These are phyloP conservation scores for Nestor notabilis DNA, from an alignment of 2,113 vertebrate genomes.

Conservation along the genomic window DNA sequence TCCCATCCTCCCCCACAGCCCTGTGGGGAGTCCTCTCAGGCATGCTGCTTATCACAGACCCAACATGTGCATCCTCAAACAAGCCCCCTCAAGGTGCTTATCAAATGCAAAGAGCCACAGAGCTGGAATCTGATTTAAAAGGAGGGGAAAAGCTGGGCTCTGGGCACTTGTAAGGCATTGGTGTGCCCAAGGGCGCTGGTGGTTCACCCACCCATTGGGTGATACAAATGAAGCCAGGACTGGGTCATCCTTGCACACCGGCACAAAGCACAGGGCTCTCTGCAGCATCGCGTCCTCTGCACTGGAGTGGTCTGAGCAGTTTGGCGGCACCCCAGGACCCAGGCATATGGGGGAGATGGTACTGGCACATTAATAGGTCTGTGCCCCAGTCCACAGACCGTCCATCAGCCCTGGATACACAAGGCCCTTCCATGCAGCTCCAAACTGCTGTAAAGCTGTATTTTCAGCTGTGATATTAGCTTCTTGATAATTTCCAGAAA, in stretches of 20 bases:
- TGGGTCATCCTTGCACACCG: neutral
- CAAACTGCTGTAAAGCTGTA: neutral
- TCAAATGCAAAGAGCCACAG: neutral
- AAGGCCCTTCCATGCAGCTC: neutral
- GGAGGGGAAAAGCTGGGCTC: neutral
- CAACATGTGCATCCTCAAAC: neutral
- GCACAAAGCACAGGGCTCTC: neutral
- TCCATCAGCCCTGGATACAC: neutral
- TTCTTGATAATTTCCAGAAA: neutral
- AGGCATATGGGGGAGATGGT: too few relatives aligned
- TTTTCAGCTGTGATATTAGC: neutral
- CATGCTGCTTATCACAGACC: neutral
- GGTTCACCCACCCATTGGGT: neutral
- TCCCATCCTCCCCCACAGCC: neutral
- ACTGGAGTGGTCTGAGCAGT: neutral
- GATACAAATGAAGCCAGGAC: neutral
- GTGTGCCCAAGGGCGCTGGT: fast-evolving
- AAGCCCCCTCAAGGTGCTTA: neutral
- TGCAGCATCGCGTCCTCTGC: neutral
- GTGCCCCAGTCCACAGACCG: neutral
- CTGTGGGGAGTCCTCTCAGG: neutral
- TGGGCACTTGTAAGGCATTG: fast-evolving
- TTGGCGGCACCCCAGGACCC: neutral
- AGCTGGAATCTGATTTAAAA: neutral
- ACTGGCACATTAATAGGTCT: neutral